These are phyloP conservation scores for Cyclina sinensis DNA, from an alignment of 1,140 invertebrate species.

Conservation along the genomic window DNA sequence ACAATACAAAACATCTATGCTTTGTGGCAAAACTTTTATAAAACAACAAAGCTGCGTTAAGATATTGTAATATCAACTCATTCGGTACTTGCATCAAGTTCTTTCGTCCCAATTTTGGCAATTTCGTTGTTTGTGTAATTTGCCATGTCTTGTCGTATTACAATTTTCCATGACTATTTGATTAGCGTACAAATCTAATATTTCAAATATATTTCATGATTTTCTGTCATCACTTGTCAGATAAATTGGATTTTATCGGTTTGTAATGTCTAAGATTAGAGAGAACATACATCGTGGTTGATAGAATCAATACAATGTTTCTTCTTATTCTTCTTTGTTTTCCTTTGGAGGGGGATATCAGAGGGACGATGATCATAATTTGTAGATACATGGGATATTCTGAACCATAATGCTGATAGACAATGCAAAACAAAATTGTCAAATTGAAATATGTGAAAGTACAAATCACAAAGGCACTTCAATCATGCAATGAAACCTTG, in stretches of 20 bases:
- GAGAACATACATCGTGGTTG: not conserved
- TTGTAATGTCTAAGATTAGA: constrained; percentile 50
- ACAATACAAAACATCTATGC: too few relatives aligned
- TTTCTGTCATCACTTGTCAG: constrained; percentile 34
- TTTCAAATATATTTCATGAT: constrained; percentile 31
- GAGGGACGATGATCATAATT: not conserved
- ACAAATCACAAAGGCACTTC: too few relatives aligned
- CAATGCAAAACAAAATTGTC: too few relatives aligned
- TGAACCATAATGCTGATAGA: not conserved
- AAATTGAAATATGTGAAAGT: too few relatives aligned
- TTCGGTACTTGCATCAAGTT: too few relatives aligned
- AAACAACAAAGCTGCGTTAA: too few relatives aligned
- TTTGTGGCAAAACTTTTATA: too few relatives aligned
- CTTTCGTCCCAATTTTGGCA: too few relatives aligned
- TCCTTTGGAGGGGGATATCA: too few relatives aligned
- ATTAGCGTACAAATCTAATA: not conserved
- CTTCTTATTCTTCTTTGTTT: too few relatives aligned
- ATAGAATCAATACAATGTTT: constrained; percentile 36
- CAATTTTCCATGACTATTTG: not conserved
- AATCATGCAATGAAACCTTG: too few relatives aligned
- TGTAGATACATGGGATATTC: not conserved
- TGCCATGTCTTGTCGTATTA: not conserved
- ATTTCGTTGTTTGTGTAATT: not conserved
- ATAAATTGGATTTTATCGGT: constrained; percentile 45
- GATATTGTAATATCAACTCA: too few relatives aligned